phyloP scores from a whole-genome alignment of 2,797 vertebrate genomes.

The Leptoclinus maculatus region DNA sequence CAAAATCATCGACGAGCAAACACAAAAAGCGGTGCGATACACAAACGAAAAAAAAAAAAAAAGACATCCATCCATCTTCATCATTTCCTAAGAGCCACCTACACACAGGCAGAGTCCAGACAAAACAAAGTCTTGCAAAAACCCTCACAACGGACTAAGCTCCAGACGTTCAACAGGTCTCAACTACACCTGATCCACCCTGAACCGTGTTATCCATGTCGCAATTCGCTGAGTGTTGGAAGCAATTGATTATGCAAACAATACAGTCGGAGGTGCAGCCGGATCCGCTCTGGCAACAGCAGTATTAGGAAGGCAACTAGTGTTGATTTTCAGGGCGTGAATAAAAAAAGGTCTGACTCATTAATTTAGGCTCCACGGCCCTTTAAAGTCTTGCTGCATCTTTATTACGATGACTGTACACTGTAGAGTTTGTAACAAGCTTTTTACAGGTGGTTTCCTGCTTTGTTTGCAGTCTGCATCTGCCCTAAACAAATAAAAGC shows the following conservation, averaged over 20 bases:
- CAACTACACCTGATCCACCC: slow-evolving; percentile 30
- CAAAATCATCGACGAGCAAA: slow-evolving; percentile 26
- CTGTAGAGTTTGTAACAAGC: background rate
- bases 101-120: background rate
- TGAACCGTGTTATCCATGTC: background rate
- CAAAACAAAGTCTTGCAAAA: background rate
- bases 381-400: no score
- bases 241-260: background rate
- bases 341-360: background rate
- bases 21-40: slow-evolving; percentile 4
- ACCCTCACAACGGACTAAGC: background rate
- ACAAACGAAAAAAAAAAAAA: background rate
- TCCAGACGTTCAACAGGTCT: slow-evolving; percentile 21
- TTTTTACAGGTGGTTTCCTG: background rate
- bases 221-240: background rate
- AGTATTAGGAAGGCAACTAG: background rate
- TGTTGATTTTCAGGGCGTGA: background rate
- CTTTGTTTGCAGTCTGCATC: background rate
- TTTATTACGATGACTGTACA: background rate
- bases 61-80: background rate
- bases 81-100: background rate
- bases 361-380: background rate
- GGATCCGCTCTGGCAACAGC: background rate
- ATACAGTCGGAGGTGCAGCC: slow-evolving; percentile 20
- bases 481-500: background rate